phyloP scores from a whole-genome alignment of 2,888 invertebrate species.

The Nyleta sp. region DNA sequence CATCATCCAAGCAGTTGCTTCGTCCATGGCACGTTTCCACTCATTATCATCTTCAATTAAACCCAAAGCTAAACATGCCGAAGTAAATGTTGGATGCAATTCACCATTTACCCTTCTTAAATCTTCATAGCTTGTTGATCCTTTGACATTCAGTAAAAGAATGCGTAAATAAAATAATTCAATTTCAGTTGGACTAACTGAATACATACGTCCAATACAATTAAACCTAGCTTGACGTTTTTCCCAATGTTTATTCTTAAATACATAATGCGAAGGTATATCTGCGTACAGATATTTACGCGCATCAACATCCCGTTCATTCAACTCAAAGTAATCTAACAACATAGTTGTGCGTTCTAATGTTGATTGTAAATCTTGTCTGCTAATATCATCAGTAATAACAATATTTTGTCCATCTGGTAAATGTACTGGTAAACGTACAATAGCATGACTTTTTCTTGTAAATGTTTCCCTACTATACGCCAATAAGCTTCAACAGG shows the following conservation, averaged over 20 bases:
- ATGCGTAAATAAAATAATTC: constrained; percentile 13
- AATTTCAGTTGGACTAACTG: constrained; percentile 9
- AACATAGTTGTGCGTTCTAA: constrained; percentile 9
- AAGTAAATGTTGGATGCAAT: background rate
- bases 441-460: constrained; percentile 9
- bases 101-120: constrained; percentile 15
- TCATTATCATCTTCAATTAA: constrained; percentile 20
- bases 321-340: constrained; percentile 7
- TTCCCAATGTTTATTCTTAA: constrained; percentile 8
- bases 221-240: background rate
- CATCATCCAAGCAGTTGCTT: constrained; percentile 10
- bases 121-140: constrained; percentile 7
- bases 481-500: constrained; percentile 9
- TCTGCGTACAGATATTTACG: background rate
- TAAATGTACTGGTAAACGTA: constrained; percentile 5
- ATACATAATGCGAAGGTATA: constrained; percentile 1
- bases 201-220: constrained; percentile 6
- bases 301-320: constrained; percentile 4
- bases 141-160: constrained; percentile 11
- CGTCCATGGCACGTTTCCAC: background rate
- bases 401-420: constrained; percentile 6
- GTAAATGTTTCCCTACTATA: constrained; percentile 9
- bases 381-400: background rate
- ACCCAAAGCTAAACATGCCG: constrained; percentile 7
- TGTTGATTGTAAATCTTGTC: constrained; percentile 3